A percentile compares a stretch with the other conserved stretches of the same genome.
Conservation (phyloP, 2,113 vertebrate genomes). For the Pygoscelis adeliae region DNA sequence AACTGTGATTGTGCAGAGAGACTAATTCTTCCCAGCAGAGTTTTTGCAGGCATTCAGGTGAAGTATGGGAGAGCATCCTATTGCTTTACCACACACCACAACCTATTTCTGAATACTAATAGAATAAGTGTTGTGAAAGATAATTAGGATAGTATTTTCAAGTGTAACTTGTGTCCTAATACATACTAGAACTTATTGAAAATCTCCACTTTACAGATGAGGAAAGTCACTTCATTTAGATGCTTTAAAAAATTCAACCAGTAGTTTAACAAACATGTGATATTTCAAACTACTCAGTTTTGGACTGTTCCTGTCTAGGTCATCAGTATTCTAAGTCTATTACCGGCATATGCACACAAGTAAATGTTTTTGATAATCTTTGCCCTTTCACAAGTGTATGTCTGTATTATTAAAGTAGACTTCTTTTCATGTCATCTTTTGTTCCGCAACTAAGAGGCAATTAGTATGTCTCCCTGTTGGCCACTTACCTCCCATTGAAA, state of each 20-base stretch:
- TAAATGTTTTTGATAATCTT: not conserved
- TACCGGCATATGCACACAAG: not conserved
- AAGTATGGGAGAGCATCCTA: not conserved
- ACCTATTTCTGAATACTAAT: not conserved
- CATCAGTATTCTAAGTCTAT: not conserved
- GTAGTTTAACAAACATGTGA: not conserved
- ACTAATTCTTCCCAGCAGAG: not conserved
- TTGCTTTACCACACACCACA: not conserved
- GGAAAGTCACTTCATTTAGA: not conserved
- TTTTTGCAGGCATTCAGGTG: not conserved
- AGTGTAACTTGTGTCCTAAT: not conserved
- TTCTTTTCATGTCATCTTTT: not conserved
- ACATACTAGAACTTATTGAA: not conserved
- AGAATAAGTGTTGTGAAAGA: not conserved
- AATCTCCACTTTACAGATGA: not conserved
- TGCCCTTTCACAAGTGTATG: not conserved
- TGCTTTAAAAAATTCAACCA: not conserved
- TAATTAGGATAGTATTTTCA: not conserved
- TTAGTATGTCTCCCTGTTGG: not conserved
- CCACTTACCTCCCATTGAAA: not conserved
- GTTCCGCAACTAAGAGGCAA: not conserved
- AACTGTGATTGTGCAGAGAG: not conserved
- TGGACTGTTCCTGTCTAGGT: not conserved
- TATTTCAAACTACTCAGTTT: not conserved
- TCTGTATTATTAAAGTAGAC: not conserved